Evolutionary conservation across 2,888 invertebrate species (phyloP).

Genomic region (Neuroscelio doddi): DNA sequence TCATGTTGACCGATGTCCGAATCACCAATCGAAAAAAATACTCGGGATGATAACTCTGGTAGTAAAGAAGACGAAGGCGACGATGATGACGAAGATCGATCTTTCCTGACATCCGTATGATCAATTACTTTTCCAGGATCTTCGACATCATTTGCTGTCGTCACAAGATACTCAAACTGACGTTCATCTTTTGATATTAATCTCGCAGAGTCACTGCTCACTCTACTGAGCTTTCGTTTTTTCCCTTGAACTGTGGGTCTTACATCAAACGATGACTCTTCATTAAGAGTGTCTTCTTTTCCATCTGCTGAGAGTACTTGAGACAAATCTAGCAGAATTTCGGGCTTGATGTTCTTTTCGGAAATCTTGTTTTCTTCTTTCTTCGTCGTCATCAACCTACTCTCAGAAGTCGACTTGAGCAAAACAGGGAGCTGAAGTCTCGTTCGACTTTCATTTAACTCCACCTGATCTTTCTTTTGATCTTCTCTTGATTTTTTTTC

Average conservation of each 20-base stretch:
- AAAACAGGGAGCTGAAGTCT: slow-evolving; percentile 31
- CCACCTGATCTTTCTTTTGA: slow-evolving; percentile 20
- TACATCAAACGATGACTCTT: slow-evolving; percentile 62
- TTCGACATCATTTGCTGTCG: background rate
- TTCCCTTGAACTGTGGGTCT: slow-evolving; percentile 62
- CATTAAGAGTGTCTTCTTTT: slow-evolving; percentile 70
- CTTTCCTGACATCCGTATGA: slow-evolving; percentile 3
- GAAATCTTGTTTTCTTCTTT: slow-evolving; percentile 56
- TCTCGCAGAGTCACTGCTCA: slow-evolving; percentile 46
- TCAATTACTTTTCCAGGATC: slow-evolving; percentile 2
- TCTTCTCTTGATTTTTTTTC: slow-evolving; percentile 13
- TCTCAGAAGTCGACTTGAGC: slow-evolving; percentile 61
- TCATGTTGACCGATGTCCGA: slow-evolving; percentile 5
- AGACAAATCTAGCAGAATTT: slow-evolving; percentile 70
- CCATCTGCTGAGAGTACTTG: slow-evolving; percentile 69
- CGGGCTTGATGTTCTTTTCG: slow-evolving; percentile 71
- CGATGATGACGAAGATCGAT: slow-evolving; percentile 15
- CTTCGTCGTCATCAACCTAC: slow-evolving; percentile 41
- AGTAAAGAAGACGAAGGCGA: slow-evolving; percentile 3
- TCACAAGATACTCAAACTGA: slow-evolving; percentile 11
- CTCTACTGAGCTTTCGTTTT: slow-evolving; percentile 57
- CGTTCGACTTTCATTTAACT: background rate
- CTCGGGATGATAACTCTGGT: slow-evolving; percentile 13
- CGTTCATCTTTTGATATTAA: slow-evolving; percentile 4
- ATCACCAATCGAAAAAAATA: slow-evolving; percentile 31